Percentiles rank a stretch among this genome's conserved stretches.
Evolutionary conservation across 2,888 invertebrate species (phyloP).

Genomic region (Crioceris asparagi): DNA sequence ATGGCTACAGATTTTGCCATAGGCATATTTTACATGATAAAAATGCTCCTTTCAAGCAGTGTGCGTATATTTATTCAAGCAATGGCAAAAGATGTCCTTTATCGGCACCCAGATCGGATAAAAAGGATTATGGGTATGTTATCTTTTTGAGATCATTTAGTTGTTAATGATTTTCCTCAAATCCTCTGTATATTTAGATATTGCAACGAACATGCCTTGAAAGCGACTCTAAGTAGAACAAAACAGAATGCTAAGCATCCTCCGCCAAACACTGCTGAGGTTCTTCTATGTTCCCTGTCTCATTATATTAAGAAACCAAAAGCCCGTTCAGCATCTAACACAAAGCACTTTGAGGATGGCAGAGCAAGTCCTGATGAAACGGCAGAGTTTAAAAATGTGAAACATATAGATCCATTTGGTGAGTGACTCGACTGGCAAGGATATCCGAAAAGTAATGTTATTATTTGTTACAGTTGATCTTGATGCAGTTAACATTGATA

Average conservation of each 20-base stretch:
- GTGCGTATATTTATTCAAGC: conserved; percentile 54
- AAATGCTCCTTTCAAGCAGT: conserved; percentile 73
- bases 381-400: conserved; percentile 38
- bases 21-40: conserved; percentile 78
- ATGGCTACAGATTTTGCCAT: conserved; percentile 66
- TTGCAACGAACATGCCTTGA: conserved; percentile 59
- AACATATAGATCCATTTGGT: conserved; percentile 50
- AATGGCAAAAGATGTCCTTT: conserved; percentile 67
- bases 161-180: not conserved
- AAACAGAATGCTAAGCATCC: conserved; percentile 49
- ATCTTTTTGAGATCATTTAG: conserved; percentile 1
- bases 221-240: conserved; percentile 51
- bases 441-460: no score
- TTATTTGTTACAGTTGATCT: conserved; percentile 42
- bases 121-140: conserved; percentile 51
- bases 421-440: no score
- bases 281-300: conserved; percentile 50
- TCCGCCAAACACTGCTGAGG: conserved; percentile 56
- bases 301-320: conserved; percentile 47
- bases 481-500: conserved; percentile 40
- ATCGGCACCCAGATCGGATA: conserved; percentile 64
- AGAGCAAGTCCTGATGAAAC: conserved; percentile 37
- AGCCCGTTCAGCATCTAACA: conserved; percentile 23
- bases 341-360: conserved; percentile 29
- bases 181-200: conserved; percentile 38